These are phyloP conservation scores for Dendronephthya gigantea DNA, from an alignment of 64 coral and sea anemone species.

Conservation along the genomic window DNA sequence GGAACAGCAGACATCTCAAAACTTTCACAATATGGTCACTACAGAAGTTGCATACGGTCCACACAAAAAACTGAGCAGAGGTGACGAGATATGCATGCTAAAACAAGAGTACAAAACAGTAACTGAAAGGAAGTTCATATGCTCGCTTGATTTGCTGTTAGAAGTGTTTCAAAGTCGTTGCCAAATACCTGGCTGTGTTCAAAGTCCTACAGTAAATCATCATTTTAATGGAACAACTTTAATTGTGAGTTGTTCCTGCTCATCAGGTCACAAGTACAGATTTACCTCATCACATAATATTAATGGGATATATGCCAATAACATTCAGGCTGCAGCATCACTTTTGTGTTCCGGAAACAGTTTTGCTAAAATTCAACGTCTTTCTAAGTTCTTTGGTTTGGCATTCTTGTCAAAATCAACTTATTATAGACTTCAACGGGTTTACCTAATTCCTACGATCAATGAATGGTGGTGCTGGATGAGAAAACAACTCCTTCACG, in stretches of 20 bases:
- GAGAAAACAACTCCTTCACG: neutral
- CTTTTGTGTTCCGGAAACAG: neutral
- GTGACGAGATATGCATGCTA: too few relatives aligned
- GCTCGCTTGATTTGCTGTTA: too few relatives aligned
- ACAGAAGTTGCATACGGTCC: too few relatives aligned
- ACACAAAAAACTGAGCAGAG: too few relatives aligned
- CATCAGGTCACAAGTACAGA: neutral
- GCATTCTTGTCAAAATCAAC: neutral
- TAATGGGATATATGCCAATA: neutral
- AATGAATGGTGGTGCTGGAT: conserved; percentile 13
- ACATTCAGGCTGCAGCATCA: neutral
- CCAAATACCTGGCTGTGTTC: neutral
- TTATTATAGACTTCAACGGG: neutral
- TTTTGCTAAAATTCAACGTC: conserved; percentile 1
- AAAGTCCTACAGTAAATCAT: neutral
- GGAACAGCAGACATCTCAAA: too few relatives aligned
- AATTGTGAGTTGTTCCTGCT: neutral
- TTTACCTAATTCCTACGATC: neutral
- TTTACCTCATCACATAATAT: conserved; percentile 7
- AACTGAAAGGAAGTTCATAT: too few relatives aligned
- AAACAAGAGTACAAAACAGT: too few relatives aligned
- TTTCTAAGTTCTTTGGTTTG: neutral
- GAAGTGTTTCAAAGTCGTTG: neutral
- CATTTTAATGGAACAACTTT: neutral
- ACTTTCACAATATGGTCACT: too few relatives aligned